These are phyloP conservation scores for Vireo altiloquus DNA, from an alignment of 2,113 vertebrate species.

Conservation along the genomic window DNA sequence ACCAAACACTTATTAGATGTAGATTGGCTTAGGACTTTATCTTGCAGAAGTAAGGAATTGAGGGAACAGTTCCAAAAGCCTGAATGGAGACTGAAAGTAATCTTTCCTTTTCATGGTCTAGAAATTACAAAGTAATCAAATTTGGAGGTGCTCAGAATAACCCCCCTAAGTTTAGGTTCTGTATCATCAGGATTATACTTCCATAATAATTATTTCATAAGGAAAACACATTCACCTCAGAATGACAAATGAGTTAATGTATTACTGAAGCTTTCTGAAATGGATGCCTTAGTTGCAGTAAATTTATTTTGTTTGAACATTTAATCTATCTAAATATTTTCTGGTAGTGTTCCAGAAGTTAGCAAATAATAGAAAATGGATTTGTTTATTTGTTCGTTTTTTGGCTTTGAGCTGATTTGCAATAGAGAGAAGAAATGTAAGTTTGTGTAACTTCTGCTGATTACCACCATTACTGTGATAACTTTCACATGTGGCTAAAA, in stretches of 20 bases:
- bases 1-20: neutral
- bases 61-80: neutral
- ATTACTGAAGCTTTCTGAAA: neutral
- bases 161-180: neutral
- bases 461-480: neutral
- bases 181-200: neutral
- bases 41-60: neutral
- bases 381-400: neutral
- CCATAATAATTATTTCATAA: neutral
- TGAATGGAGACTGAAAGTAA: neutral
- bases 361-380: neutral
- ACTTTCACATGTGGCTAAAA: neutral
- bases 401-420: neutral
- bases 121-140: neutral
- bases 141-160: neutral
- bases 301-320: neutral
- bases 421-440: neutral
- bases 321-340: neutral
- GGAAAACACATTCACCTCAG: neutral
- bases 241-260: neutral
- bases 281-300: neutral
- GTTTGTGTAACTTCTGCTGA: neutral
- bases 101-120: neutral
- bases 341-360: neutral
- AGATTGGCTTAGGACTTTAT: neutral